A percentile compares a stretch with the other conserved stretches of the same genome.
These are phyloP conservation scores for Drosophila baimaii DNA, from an alignment of 1,140 invertebrate species.

Conservation along the genomic window DNA sequence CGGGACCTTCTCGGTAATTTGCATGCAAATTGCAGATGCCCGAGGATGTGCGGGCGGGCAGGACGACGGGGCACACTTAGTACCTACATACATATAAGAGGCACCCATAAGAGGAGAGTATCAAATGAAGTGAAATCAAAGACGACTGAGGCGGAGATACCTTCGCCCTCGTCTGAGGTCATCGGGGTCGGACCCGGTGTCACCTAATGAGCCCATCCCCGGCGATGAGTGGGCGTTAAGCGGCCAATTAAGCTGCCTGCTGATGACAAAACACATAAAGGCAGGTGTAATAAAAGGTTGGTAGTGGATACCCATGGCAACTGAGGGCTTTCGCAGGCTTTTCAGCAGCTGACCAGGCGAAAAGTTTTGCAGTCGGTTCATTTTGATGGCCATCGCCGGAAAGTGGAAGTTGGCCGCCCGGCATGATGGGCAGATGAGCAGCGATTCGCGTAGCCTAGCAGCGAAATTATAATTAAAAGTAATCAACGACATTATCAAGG, in stretches of 20 bases:
- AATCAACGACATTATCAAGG: constrained; percentile 78
- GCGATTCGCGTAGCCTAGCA: constrained; percentile 68
- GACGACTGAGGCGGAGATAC: constrained; percentile 3
- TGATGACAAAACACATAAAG: constrained; percentile 55
- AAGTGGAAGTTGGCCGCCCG: constrained; percentile 21
- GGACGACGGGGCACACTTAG: not conserved
- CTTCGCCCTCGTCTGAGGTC: not conserved
- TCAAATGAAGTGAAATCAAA: constrained; percentile 49
- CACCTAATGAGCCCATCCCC: constrained; percentile 56
- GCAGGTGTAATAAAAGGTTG: constrained; percentile 33
- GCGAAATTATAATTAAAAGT: constrained; percentile 81
- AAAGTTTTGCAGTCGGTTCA: constrained; percentile 60
- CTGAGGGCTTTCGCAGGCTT: constrained; percentile 40
- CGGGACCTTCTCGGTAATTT: constrained; percentile 26
- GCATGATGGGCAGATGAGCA: constrained; percentile 38
- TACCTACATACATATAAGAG: not conserved
- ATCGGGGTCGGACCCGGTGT: constrained; percentile 20
- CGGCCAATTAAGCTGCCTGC: constrained; percentile 65
- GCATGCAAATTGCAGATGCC: constrained; percentile 41
- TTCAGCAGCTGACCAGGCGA: constrained; percentile 58
- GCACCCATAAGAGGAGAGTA: constrained; percentile 2
- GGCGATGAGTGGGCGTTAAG: constrained; percentile 56
- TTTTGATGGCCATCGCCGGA: constrained; percentile 49
- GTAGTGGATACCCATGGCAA: constrained; percentile 17
- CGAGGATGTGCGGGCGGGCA: constrained; percentile 3